Conservation (phyloP, 2,113 vertebrate genomes). For the Vulpes ferrilata region DNA sequence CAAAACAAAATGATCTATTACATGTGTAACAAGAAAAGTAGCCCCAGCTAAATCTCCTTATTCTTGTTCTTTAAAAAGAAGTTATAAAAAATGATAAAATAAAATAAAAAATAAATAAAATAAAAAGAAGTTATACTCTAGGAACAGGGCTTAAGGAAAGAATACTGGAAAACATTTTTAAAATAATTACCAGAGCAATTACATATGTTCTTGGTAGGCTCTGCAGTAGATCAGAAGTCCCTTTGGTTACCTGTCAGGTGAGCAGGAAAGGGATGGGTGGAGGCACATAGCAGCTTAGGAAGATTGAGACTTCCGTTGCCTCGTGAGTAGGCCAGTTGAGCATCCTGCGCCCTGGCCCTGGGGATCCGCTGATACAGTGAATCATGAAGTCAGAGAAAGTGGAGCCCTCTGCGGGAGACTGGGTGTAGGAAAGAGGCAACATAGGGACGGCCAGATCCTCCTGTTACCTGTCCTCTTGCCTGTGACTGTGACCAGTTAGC, state of each 20-base stretch:
- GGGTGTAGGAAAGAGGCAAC: background rate
- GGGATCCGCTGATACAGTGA: background rate
- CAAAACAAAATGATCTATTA: background rate
- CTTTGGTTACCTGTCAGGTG: background rate
- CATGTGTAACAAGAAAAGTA: background rate
- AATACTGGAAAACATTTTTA: background rate
- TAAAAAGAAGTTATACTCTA: background rate
- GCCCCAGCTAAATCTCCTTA: background rate
- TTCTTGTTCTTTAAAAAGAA: constrained; percentile 12
- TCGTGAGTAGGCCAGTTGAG: fast-evolving
- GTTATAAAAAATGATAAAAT: background rate
- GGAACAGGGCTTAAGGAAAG: too few relatives aligned
- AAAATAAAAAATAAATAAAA: too few relatives aligned
- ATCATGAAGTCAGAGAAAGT: background rate
- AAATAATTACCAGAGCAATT: background rate
- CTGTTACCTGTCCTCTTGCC: background rate
- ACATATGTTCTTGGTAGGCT: background rate
- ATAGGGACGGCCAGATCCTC: background rate
- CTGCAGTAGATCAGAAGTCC: background rate
- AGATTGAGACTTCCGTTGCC: background rate
- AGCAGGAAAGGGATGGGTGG: too few relatives aligned
- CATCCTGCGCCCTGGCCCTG: background rate
- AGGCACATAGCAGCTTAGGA: background rate
- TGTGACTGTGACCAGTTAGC: background rate
- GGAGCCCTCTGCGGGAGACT: background rate